phyloP scores from a whole-genome alignment of 2,113 vertebrate genomes.

The Thomomys bottae region DNA sequence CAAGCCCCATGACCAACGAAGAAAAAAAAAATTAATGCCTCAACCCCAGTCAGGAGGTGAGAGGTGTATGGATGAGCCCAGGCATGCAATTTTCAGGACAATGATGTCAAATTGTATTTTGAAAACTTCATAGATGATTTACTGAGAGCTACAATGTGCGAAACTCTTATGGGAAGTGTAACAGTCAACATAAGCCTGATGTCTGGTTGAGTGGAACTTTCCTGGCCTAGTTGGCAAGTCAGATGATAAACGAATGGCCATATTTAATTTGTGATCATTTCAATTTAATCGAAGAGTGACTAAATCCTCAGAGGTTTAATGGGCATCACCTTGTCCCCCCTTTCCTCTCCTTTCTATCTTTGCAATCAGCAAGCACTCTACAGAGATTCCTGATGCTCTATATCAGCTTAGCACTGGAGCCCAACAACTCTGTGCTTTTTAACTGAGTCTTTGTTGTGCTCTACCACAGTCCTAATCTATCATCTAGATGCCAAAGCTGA shows the following conservation, averaged over 20 bases:
- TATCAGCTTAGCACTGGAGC: background rate
- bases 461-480: conserved; percentile 26
- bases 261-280: background rate
- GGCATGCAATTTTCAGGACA: background rate
- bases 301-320: background rate
- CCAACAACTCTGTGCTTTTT: background rate
- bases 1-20: no score
- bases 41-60: background rate
- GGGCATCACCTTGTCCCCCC: background rate
- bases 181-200: background rate
- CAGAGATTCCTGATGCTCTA: background rate
- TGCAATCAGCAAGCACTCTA: background rate
- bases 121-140: conserved; percentile 18
- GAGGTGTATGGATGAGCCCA: background rate
- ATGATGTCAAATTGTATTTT: background rate
- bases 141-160: background rate
- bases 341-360: background rate
- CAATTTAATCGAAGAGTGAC: background rate
- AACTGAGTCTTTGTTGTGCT: background rate
- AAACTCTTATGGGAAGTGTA: background rate
- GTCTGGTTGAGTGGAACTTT: background rate
- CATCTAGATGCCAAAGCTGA: background rate
- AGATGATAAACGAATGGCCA: background rate
- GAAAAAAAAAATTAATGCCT: background rate
- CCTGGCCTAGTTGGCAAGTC: background rate